These are phyloP conservation scores for Tupiocoris notatus DNA, from an alignment of 2,888 invertebrate genomes.

Conservation along the genomic window DNA sequence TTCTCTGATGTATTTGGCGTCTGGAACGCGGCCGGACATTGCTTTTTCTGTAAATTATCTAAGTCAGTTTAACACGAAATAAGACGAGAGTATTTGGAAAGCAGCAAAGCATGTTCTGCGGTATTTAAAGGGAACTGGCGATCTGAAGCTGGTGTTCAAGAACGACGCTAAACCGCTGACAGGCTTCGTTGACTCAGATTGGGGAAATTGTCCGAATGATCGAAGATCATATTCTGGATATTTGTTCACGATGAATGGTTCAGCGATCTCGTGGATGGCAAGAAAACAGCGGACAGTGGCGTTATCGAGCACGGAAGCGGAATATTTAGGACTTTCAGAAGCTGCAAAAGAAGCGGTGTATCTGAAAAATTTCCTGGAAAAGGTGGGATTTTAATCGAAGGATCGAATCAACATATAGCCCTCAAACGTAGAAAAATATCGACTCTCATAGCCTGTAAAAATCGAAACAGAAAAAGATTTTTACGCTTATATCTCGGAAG, in stretches of 20 bases:
- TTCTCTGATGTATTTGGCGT: not conserved
- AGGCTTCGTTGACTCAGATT: constrained; percentile 10
- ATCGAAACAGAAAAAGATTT: too few species aligned
- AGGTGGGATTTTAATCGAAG: not conserved
- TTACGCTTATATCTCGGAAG: too few species aligned
- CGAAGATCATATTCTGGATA: constrained; percentile 14
- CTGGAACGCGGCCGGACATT: not conserved
- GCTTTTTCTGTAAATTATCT: not conserved
- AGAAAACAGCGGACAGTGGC: not conserved
- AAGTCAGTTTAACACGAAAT: not conserved
- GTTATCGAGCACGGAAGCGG: constrained; percentile 10
- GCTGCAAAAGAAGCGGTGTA: constrained; percentile 15
- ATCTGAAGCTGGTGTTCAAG: not conserved
- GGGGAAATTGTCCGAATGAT: not conserved
- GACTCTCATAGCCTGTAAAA: too few species aligned
- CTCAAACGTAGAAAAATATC: too few species aligned
- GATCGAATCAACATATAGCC: not conserved
- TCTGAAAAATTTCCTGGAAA: not conserved
- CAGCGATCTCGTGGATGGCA: not conserved
- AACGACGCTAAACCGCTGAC: not conserved
- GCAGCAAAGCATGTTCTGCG: not conserved
- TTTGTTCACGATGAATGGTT: not conserved
- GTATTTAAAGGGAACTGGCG: not conserved
- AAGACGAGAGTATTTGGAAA: not conserved
- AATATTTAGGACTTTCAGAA: constrained; percentile 9